Conservation (phyloP, 2,797 vertebrate species). For the Sarcoramphus papa region DNA sequence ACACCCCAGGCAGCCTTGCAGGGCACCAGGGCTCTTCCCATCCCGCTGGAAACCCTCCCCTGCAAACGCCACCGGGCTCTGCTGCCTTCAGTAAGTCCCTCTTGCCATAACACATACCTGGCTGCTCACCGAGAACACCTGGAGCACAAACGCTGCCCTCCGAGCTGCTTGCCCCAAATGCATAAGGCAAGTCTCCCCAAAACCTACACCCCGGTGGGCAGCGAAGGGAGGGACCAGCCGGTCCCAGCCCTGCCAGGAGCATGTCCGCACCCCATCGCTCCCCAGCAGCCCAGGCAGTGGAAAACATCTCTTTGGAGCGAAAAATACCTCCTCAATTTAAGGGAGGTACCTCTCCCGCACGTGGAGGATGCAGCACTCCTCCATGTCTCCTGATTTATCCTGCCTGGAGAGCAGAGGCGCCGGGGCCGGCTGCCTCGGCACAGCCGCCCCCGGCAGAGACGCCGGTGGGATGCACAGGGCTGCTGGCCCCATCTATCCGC, state of each 20-base stretch:
- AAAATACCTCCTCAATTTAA: neutral
- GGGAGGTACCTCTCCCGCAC: neutral
- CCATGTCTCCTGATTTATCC: neutral
- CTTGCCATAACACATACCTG: neutral
- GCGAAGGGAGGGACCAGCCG: accelerated
- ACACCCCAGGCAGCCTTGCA: accelerated
- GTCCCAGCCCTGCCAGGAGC: neutral
- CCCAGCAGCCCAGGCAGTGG: neutral
- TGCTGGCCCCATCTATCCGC: neutral
- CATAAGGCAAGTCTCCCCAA: neutral
- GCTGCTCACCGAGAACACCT: neutral
- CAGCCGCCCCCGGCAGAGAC: neutral
- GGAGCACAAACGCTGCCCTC: accelerated
- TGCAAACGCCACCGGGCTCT: accelerated
- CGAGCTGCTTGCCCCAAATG: accelerated
- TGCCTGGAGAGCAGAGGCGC: neutral
- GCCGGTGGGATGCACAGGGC: neutral
- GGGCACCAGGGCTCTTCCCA: neutral
- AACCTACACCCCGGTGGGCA: neutral
- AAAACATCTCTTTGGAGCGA: neutral
- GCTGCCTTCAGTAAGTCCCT: neutral
- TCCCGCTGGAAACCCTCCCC: neutral
- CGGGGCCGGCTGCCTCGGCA: accelerated
- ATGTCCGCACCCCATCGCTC: neutral
- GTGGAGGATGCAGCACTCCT: neutral